Evolutionary conservation across 2,113 vertebrate genomes (phyloP), one percentile per base, ranked within the genome.

Genomic region (Anoplopoma fimbria): DNA sequence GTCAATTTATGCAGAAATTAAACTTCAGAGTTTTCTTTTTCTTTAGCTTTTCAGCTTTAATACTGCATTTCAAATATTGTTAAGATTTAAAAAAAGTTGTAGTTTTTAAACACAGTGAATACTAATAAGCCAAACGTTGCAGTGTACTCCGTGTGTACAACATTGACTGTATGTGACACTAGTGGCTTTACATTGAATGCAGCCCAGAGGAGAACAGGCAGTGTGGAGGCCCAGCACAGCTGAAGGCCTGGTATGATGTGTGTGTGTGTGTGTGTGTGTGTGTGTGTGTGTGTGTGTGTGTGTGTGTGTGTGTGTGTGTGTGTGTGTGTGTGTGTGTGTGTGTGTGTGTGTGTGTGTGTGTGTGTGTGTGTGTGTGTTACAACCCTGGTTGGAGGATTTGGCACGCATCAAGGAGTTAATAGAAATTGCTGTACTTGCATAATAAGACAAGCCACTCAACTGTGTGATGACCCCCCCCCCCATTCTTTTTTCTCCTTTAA

Each of bases 401-500:
- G 4, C 73, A 77, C 79, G 55, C 69, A 83, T 74, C 63, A 38
- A 73, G 49, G 67, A 87, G 34, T 82, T 75, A 88, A 75, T 87
- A 34, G 53, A 83, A 87, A 80, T 64, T 82, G 68, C 86, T 51
- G 78, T 73, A 84, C 85, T 87, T 88, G 80, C 60, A 69, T 82
- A 87, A 87, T 77, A 72, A 84, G 51, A 81, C 82, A 79, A 75
- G 62, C 51, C 79, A 79, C 64, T 84, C 76, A 82, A 62, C 75
- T 82, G 78, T 84, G 71, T 77, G 74, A 67, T 72, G 63, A 21
- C 29, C 10, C 29, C 53, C 19, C 29, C 55, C 8, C 57, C 47
- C 47, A 6, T 6, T 6, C 17, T 49, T 57, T n/a, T 34, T 9
- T 55, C 36, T 58, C 45, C 45, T 79, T 51, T 80, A 87, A 85